Evolutionary conservation across 2,797 vertebrate genomes (phyloP).

Genomic region (Tarsius wallacei): DNA sequence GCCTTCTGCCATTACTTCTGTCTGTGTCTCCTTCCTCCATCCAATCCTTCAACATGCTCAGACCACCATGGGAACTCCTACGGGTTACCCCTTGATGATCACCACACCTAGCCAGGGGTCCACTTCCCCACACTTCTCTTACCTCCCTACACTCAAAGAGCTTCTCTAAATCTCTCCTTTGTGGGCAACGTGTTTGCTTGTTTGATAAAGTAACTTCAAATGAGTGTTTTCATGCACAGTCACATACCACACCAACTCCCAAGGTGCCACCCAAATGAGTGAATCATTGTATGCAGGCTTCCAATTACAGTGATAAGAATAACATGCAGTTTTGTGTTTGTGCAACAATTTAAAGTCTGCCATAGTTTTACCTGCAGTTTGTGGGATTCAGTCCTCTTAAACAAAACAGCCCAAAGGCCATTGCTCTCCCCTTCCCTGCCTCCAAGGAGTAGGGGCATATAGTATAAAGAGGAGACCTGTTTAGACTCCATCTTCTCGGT

Average conservation of each 20-base stretch:
- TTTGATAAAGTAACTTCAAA: neutral
- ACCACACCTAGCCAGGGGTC: neutral
- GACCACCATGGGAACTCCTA: rapidly evolving
- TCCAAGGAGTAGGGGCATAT: neutral
- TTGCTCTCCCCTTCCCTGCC: neutral
- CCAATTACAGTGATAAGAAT: neutral
- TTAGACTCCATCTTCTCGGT: neutral
- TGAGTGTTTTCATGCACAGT: neutral
- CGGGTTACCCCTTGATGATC: neutral
- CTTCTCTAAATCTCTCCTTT: neutral
- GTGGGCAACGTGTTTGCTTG: neutral
- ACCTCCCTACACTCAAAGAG: neutral
- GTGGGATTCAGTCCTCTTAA: neutral
- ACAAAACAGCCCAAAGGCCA: neutral
- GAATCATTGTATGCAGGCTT: neutral
- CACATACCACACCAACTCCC: neutral
- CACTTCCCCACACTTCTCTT: neutral
- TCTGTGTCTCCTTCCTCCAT: neutral
- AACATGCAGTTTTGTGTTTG: neutral
- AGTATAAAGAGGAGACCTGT: neutral
- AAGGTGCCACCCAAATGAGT: neutral
- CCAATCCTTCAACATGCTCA: neutral
- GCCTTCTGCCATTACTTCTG: neutral
- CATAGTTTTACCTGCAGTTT: neutral
- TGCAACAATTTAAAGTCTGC: neutral